Percentiles rank a stretch among this genome's conserved stretches.
These are phyloP conservation scores for Charaxes varanes DNA, from an alignment of 1,140 invertebrate genomes.

Conservation along the genomic window DNA sequence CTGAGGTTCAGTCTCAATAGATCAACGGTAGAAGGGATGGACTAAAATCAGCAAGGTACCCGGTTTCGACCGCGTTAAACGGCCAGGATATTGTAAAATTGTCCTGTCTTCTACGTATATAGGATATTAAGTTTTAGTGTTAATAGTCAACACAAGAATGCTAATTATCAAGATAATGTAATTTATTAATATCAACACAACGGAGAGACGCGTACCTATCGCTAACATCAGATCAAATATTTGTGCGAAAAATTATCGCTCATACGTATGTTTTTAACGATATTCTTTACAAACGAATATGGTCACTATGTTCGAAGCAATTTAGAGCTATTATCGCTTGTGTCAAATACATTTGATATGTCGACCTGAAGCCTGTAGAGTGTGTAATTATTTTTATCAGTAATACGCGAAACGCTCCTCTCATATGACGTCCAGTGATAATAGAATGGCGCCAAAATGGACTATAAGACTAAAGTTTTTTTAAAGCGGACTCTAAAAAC, in stretches of 20 bases:
- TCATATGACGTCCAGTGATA: constrained; percentile 16
- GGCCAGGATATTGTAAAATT: too few relatives aligned
- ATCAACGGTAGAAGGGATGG: too few relatives aligned
- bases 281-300: constrained; percentile 10
- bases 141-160: too few relatives aligned
- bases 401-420: constrained; percentile 18
- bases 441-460: constrained; percentile 16
- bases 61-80: too few relatives aligned
- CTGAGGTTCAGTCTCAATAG: too few relatives aligned
- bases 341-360: neutral
- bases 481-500: constrained; percentile 25
- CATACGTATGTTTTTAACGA: constrained; percentile 9
- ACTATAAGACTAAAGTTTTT: constrained; percentile 24
- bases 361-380: neutral
- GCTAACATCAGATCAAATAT: constrained; percentile 21
- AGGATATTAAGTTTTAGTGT: too few relatives aligned
- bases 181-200: too few relatives aligned
- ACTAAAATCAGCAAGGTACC: too few relatives aligned
- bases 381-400: constrained; percentile 32
- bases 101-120: too few relatives aligned
- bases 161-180: too few relatives aligned
- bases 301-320: neutral
- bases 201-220: too few relatives aligned
- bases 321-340: constrained; percentile 2
- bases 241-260: constrained; percentile 25